Conservation (phyloP, 1,140 invertebrate genomes). For the Cydia pomonella region DNA sequence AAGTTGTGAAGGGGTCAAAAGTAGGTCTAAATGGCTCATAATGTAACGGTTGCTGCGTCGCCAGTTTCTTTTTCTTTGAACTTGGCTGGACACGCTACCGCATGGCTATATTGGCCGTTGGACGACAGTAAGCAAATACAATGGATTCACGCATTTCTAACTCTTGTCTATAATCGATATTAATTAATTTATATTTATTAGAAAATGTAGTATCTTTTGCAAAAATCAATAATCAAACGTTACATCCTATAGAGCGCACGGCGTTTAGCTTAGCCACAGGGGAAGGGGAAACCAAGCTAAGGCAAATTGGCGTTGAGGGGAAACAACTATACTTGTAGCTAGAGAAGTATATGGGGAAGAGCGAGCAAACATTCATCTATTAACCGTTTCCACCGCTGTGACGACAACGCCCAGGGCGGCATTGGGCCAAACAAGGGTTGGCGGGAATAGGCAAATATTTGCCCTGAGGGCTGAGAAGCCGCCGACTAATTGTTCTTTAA, state of each 20-base stretch:
- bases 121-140: too few species aligned
- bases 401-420: conserved; percentile 65
- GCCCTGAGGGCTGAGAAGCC: conserved; percentile 72
- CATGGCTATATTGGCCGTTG: too few species aligned
- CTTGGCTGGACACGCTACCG: too few species aligned
- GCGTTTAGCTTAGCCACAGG: conserved; percentile 22
- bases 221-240: too few species aligned
- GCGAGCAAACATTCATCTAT: conserved; percentile 69
- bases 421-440: conserved; percentile 70
- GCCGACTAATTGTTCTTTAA: conserved; percentile 79
- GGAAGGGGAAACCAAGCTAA: background rate
- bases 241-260: conserved; percentile 32
- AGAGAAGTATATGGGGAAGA: conserved; percentile 59
- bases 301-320: conserved; percentile 53
- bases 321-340: conserved; percentile 43
- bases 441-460: conserved; percentile 78
- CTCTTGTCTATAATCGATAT: too few species aligned
- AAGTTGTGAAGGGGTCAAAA: too few species aligned
- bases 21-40: too few species aligned
- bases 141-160: too few species aligned
- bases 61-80: too few species aligned
- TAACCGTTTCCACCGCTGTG: conserved; percentile 57
- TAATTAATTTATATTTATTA: too few species aligned
- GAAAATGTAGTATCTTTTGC: too few species aligned
- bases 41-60: too few species aligned